Percentiles rank a stretch among this genome's conserved stretches.
phyloP scores from a whole-genome alignment of 2,113 vertebrate species.

The Pseudolaguvia tuberculata region DNA sequence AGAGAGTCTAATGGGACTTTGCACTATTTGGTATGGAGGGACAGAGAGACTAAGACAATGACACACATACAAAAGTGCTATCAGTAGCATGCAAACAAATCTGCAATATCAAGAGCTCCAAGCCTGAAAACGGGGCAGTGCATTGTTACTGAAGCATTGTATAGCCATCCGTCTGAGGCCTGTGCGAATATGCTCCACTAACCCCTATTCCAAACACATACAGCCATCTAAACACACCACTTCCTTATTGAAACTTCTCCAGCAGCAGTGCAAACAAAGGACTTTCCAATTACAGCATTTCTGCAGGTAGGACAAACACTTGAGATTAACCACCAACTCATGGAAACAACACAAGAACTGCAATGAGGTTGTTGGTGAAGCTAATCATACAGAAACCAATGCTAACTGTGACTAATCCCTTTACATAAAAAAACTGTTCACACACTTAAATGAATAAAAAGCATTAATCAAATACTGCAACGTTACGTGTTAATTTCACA shows the following conservation, averaged over 20 bases:
- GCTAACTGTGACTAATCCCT: neutral
- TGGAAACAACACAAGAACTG: neutral
- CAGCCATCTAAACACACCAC: neutral
- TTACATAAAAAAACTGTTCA: neutral
- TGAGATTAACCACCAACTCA: neutral
- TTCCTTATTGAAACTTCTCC: conserved; percentile 14
- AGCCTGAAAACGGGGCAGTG: conserved; percentile 17
- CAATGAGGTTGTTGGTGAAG: neutral
- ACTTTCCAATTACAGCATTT: neutral
- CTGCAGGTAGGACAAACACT: neutral
- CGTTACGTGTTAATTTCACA: neutral
- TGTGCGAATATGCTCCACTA: conserved; percentile 25
- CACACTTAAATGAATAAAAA: too few relatives aligned
- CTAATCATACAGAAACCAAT: neutral
- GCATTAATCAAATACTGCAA: too few relatives aligned
- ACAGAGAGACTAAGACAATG: conserved; percentile 40
- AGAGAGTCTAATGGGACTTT: conserved; percentile 92
- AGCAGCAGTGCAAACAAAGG: neutral
- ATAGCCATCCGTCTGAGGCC: conserved; percentile 9
- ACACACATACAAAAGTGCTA: conserved; percentile 39
- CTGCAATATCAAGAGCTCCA: conserved; percentile 4
- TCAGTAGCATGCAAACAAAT: conserved; percentile 31
- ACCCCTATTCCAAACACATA: conserved; percentile 21
- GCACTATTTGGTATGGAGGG: conserved; percentile 65
- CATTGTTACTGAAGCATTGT: conserved; percentile 11